Conservation (phyloP, 2,888 invertebrate species). For the Abscondita cerata region DNA sequence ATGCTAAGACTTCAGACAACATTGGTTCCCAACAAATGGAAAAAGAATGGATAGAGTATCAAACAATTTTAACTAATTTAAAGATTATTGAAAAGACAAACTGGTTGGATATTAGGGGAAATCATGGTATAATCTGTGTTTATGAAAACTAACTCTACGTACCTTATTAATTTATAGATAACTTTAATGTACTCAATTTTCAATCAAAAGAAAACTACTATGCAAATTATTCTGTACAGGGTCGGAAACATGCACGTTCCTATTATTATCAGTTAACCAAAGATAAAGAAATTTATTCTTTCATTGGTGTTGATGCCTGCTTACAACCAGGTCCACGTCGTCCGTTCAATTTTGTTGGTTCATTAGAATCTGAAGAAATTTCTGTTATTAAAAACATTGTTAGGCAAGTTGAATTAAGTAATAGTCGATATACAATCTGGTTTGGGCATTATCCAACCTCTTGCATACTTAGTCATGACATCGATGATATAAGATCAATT, state of each 20-base stretch:
- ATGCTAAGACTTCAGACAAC: constrained; percentile 81
- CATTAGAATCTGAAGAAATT: constrained; percentile 67
- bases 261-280: constrained; percentile 71
- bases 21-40: constrained; percentile 82
- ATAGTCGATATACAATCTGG: constrained; percentile 72
- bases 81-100: constrained; percentile 71
- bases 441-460: constrained; percentile 95
- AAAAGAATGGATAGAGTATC: constrained; percentile 84
- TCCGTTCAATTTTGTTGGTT: constrained; percentile 91
- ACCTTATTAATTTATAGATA: constrained; percentile 70
- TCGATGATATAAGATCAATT: constrained; percentile 63
- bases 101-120: constrained; percentile 91
- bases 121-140: constrained; percentile 73
- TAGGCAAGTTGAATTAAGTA: constrained; percentile 60
- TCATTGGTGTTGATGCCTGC: constrained; percentile 87
- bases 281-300: constrained; percentile 73
- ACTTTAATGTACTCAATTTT: constrained; percentile 80
- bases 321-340: constrained; percentile 84
- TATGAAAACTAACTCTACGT: constrained; percentile 15
- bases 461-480: constrained; percentile 71
- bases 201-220: constrained; percentile 78
- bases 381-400: constrained; percentile 65
- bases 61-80: constrained; percentile 71
- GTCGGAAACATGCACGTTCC: constrained; percentile 70
- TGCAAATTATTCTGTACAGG: constrained; percentile 81